Evolutionary conservation across 2,113 vertebrate genomes (phyloP).

Genomic region (Caracal caracal): DNA sequence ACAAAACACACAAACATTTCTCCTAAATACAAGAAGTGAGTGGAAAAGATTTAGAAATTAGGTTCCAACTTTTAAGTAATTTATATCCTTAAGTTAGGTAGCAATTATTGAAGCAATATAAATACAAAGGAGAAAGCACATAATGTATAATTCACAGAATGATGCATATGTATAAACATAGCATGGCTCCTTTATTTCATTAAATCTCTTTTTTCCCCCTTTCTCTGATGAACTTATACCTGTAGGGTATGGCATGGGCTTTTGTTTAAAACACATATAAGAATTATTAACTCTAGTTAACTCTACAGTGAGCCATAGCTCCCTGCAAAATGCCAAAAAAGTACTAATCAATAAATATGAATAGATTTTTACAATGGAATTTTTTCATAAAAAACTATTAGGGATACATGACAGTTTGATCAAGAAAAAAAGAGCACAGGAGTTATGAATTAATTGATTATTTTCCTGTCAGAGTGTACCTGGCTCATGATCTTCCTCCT

Average conservation of each 20-base stretch:
- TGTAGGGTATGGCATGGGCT: not conserved
- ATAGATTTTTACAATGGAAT: not conserved
- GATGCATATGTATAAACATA: not conserved
- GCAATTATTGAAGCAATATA: not conserved
- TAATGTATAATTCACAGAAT: not conserved
- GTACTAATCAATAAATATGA: not conserved
- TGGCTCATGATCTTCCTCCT: not conserved
- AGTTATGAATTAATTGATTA: not conserved
- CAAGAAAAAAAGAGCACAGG: not conserved
- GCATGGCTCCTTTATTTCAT: not conserved
- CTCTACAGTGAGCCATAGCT: not conserved
- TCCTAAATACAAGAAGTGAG: not conserved
- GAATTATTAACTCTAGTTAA: not conserved
- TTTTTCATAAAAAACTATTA: not conserved
- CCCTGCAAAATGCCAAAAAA: not conserved
- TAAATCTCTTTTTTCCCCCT: not conserved
- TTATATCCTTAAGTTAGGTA: not conserved
- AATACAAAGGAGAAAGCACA: not conserved
- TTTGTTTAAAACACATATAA: not conserved
- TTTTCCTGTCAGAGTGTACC: not conserved
- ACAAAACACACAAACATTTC: not conserved
- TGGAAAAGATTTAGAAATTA: not conserved
- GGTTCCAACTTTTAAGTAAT: not conserved
- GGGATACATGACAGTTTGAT: not conserved
- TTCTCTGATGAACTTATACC: not conserved